Evolutionary conservation across 2,888 invertebrate species (phyloP), one percentile per base, ranked within the genome.

Genomic region (Temnothorax ravouxi): DNA sequence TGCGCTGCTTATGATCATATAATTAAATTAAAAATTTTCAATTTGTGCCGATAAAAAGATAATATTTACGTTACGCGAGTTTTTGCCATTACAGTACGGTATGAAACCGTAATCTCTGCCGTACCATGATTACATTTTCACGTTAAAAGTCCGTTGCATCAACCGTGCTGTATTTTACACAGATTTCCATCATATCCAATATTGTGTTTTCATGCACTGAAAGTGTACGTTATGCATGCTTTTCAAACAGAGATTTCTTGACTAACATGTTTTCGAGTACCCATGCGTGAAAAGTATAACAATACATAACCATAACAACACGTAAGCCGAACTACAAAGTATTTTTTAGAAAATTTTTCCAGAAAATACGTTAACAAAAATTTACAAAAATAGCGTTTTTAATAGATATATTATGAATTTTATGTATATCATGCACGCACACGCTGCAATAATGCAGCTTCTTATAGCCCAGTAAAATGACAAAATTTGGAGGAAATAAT

Each of bases 161-260:
- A 67, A 67, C 18, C 4, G 25, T 44, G 29, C 18, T 44, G 3
- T 50, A 50, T 34, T 61, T 75, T n/a, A 9, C n/a, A 50, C 21
- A 34, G 8, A 50, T 62, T 38, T 76, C 8, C 62, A 21, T 34
- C 34, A 50, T 15, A 44, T 13, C 15, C 18, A 38, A 64, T 76
- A 64, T 64, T 64, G 38, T 62, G 9, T 50, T 34, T 75, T 18
- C 18, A 34, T 21, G 15, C 21, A 34, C 15, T 41, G 56, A 62
- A 62, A 44, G 50, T 76, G 18, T 52, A 76, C 64, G 38, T 50
- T 62, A 38, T 52, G 47, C 21, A 5, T 50, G 11, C 38, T 76
- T 75, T 25, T 3, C 2, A 34, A 21, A 18, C 50, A 8, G 25
- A 18, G 2, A 13, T 62, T 50, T 76, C 47, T 50, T 52, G 9